Evolutionary conservation across 2,888 invertebrate genomes (phyloP), one percentile per base, ranked within the genome.

Genomic region (Quadroppia sp.): DNA sequence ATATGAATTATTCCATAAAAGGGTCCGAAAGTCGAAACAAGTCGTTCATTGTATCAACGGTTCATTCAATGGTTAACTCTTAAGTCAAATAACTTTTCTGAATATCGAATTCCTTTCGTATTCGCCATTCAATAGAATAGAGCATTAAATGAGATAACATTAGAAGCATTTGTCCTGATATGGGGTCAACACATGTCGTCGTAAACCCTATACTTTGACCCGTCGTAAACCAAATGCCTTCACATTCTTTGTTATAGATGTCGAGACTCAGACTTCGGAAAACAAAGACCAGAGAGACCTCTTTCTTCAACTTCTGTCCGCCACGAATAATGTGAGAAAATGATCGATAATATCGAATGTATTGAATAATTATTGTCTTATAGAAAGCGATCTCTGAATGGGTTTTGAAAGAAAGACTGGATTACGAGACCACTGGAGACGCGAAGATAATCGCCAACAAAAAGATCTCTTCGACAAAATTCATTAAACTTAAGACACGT

Each of bases 401-500:
- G 82, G 84, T 96, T 79, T 84, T 96, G 59, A 94, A 95, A 81
- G 96, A 96, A 82, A 86, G 96, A 77, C 82, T 97, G 79, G 96
- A 97, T 84, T 91, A 93, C 80, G 96, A 97, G 79, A 93, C 94
- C 0, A 84, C 96, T 45, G 93, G 94, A 83, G 94, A 93, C 86
- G 90, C 92, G 76, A 92, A 93, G 30, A 90, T 93, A 77, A 86
- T 97, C 71, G 91, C 90, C 80, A 93, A 93, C 81, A 90, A 90
- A 82, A 90, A 89, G 75, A 76, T 78, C 79, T 93, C 93, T 84
- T 91, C 92, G 82, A 92, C 92, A 64, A 95, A 94, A 83, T 96
- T 95, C 83, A 96, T 98, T 80, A 95, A 95, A 87, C 91, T 94
- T 75, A 98, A 97, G 86, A 98, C 98, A 70, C 94, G 95, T 84